Evolutionary conservation across 2,113 vertebrate genomes (phyloP).

Genomic region (Poicephalus meyeri): DNA sequence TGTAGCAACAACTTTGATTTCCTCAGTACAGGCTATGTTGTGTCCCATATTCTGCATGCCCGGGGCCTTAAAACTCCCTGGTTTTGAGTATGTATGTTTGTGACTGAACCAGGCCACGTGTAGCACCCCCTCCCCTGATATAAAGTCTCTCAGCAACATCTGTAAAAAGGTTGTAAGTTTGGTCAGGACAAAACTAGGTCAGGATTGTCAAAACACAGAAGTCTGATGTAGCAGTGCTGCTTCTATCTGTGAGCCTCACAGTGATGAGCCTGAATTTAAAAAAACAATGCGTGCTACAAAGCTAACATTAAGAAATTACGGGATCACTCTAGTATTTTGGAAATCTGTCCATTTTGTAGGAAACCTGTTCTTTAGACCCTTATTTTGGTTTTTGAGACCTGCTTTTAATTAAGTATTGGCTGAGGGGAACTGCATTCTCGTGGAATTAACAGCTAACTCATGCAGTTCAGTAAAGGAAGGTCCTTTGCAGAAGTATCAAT

Average conservation of each 20-base stretch:
- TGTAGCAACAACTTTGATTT: not conserved
- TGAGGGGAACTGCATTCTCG: not conserved
- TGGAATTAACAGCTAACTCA: not conserved
- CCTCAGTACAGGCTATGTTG: not conserved
- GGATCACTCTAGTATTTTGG: not conserved
- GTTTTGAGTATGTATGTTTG: not conserved
- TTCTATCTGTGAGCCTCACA: not conserved
- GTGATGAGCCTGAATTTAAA: not conserved
- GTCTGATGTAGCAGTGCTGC: not conserved
- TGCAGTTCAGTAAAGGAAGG: not conserved
- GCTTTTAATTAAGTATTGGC: not conserved
- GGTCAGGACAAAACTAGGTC: not conserved
- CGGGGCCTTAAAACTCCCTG: not conserved
- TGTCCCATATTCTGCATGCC: not conserved
- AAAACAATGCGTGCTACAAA: not conserved
- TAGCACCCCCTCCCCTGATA: not conserved
- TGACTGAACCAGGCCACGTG: not conserved
- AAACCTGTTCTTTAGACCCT: not conserved
- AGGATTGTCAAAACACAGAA: not conserved
- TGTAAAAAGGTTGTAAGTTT: not conserved
- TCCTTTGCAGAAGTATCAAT: not conserved
- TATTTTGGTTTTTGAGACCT: not conserved
- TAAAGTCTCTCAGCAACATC: not conserved
- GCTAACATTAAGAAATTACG: not conserved
- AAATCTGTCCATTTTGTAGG: not conserved